A percentile compares a stretch with the other conserved stretches of the same genome.
Evolutionary conservation across 2,888 invertebrate genomes (phyloP).

Genomic region (Drosophila bunnanda): DNA sequence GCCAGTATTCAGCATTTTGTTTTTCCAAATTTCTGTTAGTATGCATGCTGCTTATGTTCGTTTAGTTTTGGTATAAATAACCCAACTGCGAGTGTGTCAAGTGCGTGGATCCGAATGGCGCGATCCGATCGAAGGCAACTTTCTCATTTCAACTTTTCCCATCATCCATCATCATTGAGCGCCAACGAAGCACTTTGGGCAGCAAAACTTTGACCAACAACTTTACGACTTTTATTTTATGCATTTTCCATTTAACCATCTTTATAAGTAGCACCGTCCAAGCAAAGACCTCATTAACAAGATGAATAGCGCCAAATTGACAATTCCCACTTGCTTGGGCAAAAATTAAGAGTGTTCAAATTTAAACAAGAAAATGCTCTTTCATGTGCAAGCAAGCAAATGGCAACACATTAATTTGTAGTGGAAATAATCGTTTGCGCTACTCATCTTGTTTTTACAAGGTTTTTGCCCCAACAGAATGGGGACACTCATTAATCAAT

Average conservation of each 20-base stretch:
- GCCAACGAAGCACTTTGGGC: conserved; percentile 23
- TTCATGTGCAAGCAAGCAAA: neutral
- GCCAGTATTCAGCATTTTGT: conserved; percentile 10
- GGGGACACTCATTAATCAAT: conserved; percentile 34
- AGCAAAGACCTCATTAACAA: neutral
- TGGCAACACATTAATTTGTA: neutral
- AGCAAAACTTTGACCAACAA: conserved; percentile 4
- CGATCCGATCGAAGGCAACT: conserved; percentile 17
- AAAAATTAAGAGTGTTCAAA: neutral
- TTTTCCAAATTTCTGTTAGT: conserved; percentile 17
- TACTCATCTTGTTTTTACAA: neutral
- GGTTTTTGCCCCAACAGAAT: neutral
- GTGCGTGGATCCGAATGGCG: conserved; percentile 12
- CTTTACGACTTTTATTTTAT: conserved; percentile 31
- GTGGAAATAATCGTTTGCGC: neutral
- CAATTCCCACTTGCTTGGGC: neutral
- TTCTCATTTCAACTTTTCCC: conserved; percentile 45
- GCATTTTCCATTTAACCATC: conserved; percentile 23
- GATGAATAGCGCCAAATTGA: neutral
- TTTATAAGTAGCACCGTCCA: neutral
- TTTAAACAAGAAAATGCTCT: neutral
- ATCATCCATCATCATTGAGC: conserved; percentile 36
- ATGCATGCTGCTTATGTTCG: conserved; percentile 73
- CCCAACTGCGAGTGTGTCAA: conserved; percentile 38
- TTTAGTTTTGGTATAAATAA: conserved; percentile 40